Evolutionary conservation across 2,113 vertebrate genomes (phyloP).

Genomic region (Leptobrachium ailaonicum): DNA sequence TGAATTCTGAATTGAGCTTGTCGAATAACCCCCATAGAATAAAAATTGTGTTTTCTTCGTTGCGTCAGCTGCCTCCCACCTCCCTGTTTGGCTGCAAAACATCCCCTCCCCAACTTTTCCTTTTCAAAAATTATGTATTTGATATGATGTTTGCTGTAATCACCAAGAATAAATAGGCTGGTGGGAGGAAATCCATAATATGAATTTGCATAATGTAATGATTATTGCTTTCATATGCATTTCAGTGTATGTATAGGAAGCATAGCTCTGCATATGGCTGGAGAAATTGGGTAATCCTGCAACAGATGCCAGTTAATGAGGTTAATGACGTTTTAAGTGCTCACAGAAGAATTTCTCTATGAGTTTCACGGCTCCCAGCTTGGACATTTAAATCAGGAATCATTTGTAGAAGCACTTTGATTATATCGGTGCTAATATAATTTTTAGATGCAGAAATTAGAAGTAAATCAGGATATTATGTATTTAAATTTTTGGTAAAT

Average conservation of each 20-base stretch:
- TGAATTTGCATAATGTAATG: constrained; percentile 35
- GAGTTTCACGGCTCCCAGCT: constrained; percentile 26
- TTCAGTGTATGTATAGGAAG: constrained; percentile 5
- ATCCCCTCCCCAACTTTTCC: no score
- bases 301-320: constrained; percentile 38
- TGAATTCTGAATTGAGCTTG: no score
- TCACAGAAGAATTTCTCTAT: constrained; percentile 39
- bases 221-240: constrained; percentile 36
- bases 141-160: not conserved
- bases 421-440: constrained; percentile 17
- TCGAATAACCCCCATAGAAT: no score
- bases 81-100: no score
- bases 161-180: constrained; percentile 16
- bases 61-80: no score
- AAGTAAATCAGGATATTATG: not conserved
- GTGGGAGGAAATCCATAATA: constrained; percentile 2
- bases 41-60: no score
- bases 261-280: constrained; percentile 22
- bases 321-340: constrained; percentile 40
- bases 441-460: constrained; percentile 1
- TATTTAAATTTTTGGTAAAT: no score
- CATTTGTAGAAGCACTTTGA: constrained; percentile 13
- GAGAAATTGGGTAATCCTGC: constrained; percentile 19
- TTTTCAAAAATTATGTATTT: no score
- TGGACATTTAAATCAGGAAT: constrained; percentile 22